Conservation (phyloP, 2,888 invertebrate genomes). For the Xestia c-nigrum region DNA sequence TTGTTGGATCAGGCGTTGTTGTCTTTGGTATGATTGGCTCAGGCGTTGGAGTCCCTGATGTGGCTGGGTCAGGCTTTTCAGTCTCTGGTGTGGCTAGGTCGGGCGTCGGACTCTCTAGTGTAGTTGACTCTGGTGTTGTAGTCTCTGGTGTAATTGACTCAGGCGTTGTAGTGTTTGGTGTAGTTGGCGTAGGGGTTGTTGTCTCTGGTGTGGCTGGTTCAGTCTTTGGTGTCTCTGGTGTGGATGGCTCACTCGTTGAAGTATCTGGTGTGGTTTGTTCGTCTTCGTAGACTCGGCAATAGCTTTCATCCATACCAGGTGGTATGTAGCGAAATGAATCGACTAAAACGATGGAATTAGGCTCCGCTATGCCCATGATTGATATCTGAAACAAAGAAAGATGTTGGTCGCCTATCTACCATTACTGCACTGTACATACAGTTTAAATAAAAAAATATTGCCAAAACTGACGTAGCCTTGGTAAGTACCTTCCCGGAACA, state of each 20-base stretch:
- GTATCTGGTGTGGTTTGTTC: not conserved
- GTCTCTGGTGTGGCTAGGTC: too few species aligned
- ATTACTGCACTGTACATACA: not conserved
- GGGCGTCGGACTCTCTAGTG: too few species aligned
- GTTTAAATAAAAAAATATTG: not conserved
- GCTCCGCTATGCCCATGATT: constrained; percentile 70
- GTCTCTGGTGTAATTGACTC: too few species aligned
- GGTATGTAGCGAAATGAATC: constrained; percentile 80
- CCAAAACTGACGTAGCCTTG: constrained; percentile 45
- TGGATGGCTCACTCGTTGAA: too few species aligned
- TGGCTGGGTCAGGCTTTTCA: too few species aligned
- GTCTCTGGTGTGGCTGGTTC: too few species aligned
- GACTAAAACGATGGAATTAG: constrained; percentile 69
- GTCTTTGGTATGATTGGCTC: too few species aligned
- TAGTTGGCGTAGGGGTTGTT: constrained; percentile 54
- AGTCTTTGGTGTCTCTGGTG: too few species aligned
- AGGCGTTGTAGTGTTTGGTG: not conserved
- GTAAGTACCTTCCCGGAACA: constrained; percentile 8
- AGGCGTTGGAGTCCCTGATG: too few species aligned
- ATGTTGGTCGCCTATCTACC: not conserved
- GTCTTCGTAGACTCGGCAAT: constrained; percentile 71
- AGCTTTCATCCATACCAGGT: constrained; percentile 61
- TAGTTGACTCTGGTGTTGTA: too few species aligned
- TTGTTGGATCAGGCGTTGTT: too few species aligned
- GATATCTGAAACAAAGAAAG: constrained; percentile 73